A percentile compares a stretch with the other conserved stretches of the same genome.
phyloP scores from a whole-genome alignment of 2,888 invertebrate genomes.

The Hyposoter didymator region DNA sequence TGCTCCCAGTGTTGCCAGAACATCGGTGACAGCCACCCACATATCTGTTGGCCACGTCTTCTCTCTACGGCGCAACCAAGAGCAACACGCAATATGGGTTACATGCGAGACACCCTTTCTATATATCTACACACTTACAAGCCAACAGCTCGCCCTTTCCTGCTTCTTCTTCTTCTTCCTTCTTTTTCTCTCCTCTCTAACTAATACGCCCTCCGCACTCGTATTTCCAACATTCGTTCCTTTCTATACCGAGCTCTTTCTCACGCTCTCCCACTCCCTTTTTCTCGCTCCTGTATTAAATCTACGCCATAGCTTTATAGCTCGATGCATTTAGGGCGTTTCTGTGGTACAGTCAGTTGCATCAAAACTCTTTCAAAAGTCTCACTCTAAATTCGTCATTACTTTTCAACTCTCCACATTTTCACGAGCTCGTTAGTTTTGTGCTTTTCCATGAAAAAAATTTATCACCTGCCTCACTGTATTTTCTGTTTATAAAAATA shows the following conservation, averaged over 20 bases:
- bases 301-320: conserved; percentile 34
- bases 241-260: conserved; percentile 39
- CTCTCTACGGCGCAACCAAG: conserved; percentile 49
- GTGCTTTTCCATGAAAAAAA: too few species aligned
- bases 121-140: background rate
- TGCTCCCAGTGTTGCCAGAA: background rate
- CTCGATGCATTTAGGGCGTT: conserved; percentile 37
- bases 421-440: background rate
- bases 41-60: conserved; percentile 72
- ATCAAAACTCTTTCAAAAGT: conserved; percentile 7
- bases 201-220: background rate
- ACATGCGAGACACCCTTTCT: conserved; percentile 51
- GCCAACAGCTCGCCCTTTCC: conserved; percentile 31
- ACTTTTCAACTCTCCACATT: background rate
- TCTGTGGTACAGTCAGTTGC: conserved; percentile 29
- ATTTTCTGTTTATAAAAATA: too few species aligned
- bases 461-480: too few species aligned
- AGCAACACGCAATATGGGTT: conserved; percentile 69
- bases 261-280: conserved; percentile 38
- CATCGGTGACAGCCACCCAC: conserved; percentile 43
- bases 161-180: conserved; percentile 25
- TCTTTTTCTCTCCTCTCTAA: background rate
- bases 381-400: background rate
- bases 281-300: conserved; percentile 49
- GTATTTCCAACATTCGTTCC: conserved; percentile 55